phyloP scores from a whole-genome alignment of 2,113 vertebrate genomes.

The Poeciliopsis occidentalis region DNA sequence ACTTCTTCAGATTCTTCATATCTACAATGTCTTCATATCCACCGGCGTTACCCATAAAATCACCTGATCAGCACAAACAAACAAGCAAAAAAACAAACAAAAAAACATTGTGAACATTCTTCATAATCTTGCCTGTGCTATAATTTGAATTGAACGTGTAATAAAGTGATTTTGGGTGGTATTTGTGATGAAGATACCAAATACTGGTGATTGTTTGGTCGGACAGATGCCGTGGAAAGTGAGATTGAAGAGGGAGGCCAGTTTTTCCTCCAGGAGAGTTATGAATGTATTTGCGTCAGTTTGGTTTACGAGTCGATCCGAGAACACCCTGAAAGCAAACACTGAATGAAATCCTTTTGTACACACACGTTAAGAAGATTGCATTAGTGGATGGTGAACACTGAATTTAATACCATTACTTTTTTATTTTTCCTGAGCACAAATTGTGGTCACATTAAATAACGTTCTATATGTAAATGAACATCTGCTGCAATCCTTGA shows the following conservation, averaged over 20 bases:
- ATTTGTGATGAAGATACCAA: conserved; percentile 75
- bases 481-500: background rate
- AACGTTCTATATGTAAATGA: background rate
- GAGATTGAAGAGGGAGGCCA: conserved; percentile 84
- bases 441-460: background rate
- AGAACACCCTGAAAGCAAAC: conserved; percentile 84
- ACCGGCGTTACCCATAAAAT: conserved; percentile 82
- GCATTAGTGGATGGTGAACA: background rate
- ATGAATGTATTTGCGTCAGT: conserved; percentile 84
- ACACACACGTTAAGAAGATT: background rate
- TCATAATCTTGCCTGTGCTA: background rate
- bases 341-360: background rate
- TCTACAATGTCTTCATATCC: conserved; percentile 88
- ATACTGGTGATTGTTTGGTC: conserved; percentile 84
- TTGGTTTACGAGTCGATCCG: conserved; percentile 85
- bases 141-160: background rate
- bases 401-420: background rate
- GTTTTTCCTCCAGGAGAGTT: conserved; percentile 81
- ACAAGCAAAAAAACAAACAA: background rate
- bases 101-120: background rate
- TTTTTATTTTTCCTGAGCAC: background rate
- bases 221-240: conserved; percentile 87
- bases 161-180: background rate
- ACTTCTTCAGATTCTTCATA: conserved; percentile 79
- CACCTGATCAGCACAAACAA: conserved; percentile 75